Conservation (phyloP, 2,888 invertebrate species). For the Microdon myrmicae region DNA sequence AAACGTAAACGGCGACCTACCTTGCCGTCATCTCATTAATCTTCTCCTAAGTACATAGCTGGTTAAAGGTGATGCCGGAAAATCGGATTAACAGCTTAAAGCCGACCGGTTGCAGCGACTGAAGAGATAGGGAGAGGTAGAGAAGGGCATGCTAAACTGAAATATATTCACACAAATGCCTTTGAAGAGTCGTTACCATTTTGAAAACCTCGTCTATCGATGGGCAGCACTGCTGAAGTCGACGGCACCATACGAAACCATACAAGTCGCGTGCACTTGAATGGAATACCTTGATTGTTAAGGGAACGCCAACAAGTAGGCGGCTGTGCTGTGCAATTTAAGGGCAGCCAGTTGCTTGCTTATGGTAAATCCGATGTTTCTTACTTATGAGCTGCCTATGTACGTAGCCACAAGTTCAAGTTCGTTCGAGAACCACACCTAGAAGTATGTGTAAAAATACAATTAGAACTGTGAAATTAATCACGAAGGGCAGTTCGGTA, state of each 20-base stretch:
- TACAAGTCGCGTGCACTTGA: slow-evolving; percentile 39
- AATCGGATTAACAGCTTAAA: slow-evolving; percentile 50
- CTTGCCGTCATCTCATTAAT: slow-evolving; percentile 49
- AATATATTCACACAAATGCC: too few relatives aligned
- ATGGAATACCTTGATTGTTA: slow-evolving; percentile 29
- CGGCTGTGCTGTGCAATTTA: too few relatives aligned
- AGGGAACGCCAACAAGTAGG: too few relatives aligned
- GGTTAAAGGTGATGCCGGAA: slow-evolving; percentile 41
- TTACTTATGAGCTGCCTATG: too few relatives aligned
- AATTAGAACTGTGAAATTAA: too few relatives aligned
- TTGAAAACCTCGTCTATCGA: slow-evolving; percentile 3
- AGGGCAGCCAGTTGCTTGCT: too few relatives aligned
- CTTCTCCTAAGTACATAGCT: slow-evolving; percentile 41
- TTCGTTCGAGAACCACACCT: too few relatives aligned
- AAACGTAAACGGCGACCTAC: slow-evolving; percentile 37
- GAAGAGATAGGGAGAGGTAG: neutral
- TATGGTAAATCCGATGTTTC: too few relatives aligned
- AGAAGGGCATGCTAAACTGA: neutral
- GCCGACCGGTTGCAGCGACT: slow-evolving; percentile 20
- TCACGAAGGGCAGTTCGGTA: too few relatives aligned
- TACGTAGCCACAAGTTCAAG: too few relatives aligned
- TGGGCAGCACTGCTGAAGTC: slow-evolving; percentile 30
- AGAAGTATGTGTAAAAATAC: too few relatives aligned
- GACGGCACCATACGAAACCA: slow-evolving; percentile 38
- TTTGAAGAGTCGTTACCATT: slow-evolving; percentile 6